Percentiles rank a stretch among this genome's conserved stretches.
Evolutionary conservation across 2,113 vertebrate species (phyloP).

Genomic region (Sapajus apella): DNA sequence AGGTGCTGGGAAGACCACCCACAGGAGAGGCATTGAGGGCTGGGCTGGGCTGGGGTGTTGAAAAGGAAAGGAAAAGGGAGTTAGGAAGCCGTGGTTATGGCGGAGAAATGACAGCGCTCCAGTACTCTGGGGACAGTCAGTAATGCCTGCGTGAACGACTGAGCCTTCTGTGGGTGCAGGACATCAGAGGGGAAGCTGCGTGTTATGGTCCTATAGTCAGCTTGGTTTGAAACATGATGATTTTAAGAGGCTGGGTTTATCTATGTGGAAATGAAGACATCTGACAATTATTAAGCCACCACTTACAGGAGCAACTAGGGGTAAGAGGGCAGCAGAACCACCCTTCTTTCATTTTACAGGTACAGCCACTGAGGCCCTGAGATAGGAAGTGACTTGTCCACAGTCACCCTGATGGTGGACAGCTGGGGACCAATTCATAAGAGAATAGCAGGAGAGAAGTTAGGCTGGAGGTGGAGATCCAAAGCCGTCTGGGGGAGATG

Average conservation of each 20-base stretch:
- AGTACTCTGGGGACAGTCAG: neutral
- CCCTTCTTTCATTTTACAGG: neutral
- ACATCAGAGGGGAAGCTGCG: neutral
- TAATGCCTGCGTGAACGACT: neutral
- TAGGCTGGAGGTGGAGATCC: neutral
- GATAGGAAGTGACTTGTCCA: neutral
- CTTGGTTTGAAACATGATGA: neutral
- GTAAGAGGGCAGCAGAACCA: neutral
- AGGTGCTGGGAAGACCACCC: neutral
- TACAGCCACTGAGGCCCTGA: neutral
- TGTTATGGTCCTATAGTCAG: neutral
- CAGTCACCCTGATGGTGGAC: neutral
- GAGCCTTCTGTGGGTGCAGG: neutral
- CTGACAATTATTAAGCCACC: neutral
- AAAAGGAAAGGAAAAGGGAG: neutral
- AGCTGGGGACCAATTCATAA: neutral
- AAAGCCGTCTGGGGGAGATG: neutral
- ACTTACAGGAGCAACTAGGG: neutral
- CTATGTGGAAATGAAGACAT: neutral
- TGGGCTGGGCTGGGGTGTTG: no score
- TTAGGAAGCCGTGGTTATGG: neutral
- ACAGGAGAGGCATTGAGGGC: accelerated
- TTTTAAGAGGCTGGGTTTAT: neutral
- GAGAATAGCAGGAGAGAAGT: neutral
- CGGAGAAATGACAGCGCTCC: neutral